A percentile compares a stretch with the other conserved stretches of the same genome.
phyloP scores from a whole-genome alignment of 1,140 invertebrate genomes.

The Drosophila kurseongensis region DNA sequence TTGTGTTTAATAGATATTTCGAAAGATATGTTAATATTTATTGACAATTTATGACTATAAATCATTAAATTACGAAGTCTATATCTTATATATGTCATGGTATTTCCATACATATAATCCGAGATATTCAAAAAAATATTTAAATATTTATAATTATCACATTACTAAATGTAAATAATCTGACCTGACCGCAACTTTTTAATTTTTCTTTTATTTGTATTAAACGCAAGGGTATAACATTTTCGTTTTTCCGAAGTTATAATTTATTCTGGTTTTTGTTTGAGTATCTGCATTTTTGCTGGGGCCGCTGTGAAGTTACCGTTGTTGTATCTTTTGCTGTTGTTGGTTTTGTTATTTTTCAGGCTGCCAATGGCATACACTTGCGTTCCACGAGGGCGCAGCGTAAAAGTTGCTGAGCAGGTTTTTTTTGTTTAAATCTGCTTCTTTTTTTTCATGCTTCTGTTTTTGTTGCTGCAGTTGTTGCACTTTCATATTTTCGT shows the following conservation, averaged over 20 bases:
- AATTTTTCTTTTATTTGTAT: not conserved
- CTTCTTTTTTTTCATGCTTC: slow-evolving; percentile 27
- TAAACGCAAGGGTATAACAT: not conserved
- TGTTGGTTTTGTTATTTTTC: slow-evolving; percentile 10
- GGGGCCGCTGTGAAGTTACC: slow-evolving; percentile 28
- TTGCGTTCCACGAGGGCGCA: slow-evolving; percentile 60
- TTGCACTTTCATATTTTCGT: slow-evolving; percentile 76
- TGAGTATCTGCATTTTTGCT: slow-evolving; percentile 26
- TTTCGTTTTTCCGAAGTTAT: not conserved
- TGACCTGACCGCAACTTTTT: too few relatives aligned
- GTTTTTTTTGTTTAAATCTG: slow-evolving; percentile 42
- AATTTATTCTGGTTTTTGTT: slow-evolving; percentile 17
- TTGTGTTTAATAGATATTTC: too few relatives aligned
- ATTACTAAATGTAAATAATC: too few relatives aligned
- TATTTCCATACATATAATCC: too few relatives aligned
- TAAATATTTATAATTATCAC: too few relatives aligned
- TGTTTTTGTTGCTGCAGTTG: slow-evolving; percentile 30
- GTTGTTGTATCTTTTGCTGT: slow-evolving; percentile 32
- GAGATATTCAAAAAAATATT: too few relatives aligned
- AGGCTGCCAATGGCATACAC: slow-evolving; percentile 62
- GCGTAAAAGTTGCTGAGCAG: slow-evolving; percentile 75
- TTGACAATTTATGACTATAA: too few relatives aligned
- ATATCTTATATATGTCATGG: too few relatives aligned
- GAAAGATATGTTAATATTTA: too few relatives aligned
- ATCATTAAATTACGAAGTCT: too few relatives aligned